Percentiles rank a stretch among this genome's conserved stretches.
Conservation (phyloP, 2,888 invertebrate species). For the Beris chalybata region DNA sequence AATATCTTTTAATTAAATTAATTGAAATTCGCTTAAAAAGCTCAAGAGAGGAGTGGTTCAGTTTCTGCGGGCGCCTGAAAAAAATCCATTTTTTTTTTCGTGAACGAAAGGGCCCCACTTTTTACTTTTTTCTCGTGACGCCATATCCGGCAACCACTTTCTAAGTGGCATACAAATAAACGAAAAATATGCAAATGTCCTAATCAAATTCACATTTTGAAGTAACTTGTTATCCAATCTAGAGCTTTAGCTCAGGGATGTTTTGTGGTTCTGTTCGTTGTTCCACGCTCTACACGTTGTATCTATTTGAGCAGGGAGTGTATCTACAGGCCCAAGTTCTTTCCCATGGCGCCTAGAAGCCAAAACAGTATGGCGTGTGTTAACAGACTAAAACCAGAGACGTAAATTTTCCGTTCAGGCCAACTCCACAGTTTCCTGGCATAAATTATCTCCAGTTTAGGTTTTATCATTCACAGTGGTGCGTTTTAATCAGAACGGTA, state of each 20-base stretch:
- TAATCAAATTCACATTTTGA: conserved; percentile 57
- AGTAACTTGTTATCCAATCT: conserved; percentile 55
- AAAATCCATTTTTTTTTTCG: neutral
- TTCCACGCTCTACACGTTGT: neutral
- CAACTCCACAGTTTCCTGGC: conserved; percentile 3
- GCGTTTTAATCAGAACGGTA: conserved; percentile 44
- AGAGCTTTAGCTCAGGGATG: conserved; percentile 26
- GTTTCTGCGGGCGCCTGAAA: neutral
- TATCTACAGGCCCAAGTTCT: too few species aligned
- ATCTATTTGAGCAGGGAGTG: neutral
- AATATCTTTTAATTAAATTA: conserved; percentile 38
- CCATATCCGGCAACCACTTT: too few species aligned
- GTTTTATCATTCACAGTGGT: conserved; percentile 7
- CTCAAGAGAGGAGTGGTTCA: conserved; percentile 5
- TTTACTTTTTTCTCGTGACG: too few species aligned
- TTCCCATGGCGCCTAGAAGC: too few species aligned
- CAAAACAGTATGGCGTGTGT: too few species aligned
- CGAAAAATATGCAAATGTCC: conserved; percentile 54
- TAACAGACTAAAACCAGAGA: too few species aligned
- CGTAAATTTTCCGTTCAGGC: too few species aligned
- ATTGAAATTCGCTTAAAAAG: conserved; percentile 38
- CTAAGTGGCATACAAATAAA: conserved; percentile 19
- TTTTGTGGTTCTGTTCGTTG: conserved; percentile 13
- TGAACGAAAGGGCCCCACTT: neutral
- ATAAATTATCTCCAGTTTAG: conserved; percentile 22